Evolutionary conservation across 2,113 vertebrate genomes (phyloP).

Genomic region (Bubalus kerabau): DNA sequence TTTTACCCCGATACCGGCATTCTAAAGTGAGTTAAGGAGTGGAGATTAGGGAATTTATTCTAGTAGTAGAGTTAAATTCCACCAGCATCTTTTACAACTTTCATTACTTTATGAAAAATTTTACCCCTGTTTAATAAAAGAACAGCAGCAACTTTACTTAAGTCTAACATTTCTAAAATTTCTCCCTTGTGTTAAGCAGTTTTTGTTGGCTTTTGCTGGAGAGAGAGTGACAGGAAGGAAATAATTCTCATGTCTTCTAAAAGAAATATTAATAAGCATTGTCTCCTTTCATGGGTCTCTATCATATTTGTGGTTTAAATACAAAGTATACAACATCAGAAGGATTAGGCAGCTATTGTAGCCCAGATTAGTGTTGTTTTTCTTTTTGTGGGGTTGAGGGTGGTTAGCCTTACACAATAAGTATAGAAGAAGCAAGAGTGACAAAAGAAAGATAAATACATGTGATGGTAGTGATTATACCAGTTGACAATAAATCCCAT

Average conservation of each 20-base stretch:
- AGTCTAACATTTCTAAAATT: background rate
- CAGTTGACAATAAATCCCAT: background rate
- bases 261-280: background rate
- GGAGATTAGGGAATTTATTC: slow-evolving; percentile 14
- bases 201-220: slow-evolving; percentile 10
- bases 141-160: slow-evolving; percentile 2
- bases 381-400: background rate
- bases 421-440: background rate
- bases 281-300: background rate
- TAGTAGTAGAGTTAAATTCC: background rate
- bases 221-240: background rate
- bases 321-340: background rate
- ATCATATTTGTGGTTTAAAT: background rate
- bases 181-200: background rate
- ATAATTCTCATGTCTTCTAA: background rate
- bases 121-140: slow-evolving; percentile 18
- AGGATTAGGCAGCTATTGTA: background rate
- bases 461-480: background rate
- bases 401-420: background rate
- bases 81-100: background rate
- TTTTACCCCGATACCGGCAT: background rate
- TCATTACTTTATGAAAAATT: background rate
- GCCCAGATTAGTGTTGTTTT: background rate
- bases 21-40: slow-evolving; percentile 1
- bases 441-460: slow-evolving; percentile 2